These are phyloP conservation scores for Anhinga anhinga DNA, from an alignment of 2,113 vertebrate species.

Conservation along the genomic window DNA sequence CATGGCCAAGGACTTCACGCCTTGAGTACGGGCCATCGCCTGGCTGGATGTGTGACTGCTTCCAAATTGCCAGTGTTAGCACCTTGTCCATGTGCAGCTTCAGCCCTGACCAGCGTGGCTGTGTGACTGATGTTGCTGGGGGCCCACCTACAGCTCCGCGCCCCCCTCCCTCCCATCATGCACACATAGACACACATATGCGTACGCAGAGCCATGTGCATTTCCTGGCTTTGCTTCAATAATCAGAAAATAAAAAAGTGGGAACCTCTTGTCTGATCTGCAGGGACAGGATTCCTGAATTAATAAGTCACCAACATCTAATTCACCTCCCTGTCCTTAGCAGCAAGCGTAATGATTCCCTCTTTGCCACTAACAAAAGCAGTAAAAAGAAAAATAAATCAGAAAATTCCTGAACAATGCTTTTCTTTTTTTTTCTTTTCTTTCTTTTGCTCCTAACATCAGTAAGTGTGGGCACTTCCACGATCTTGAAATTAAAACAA, in stretches of 20 bases:
- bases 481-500: slow-evolving; percentile 6
- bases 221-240: background rate
- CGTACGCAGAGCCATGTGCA: background rate
- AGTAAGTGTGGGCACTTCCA: background rate
- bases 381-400: background rate
- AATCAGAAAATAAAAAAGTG: background rate
- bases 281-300: slow-evolving; percentile 35
- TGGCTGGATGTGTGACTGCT: background rate
- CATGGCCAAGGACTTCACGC: background rate
- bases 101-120: background rate
- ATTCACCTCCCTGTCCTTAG: slow-evolving; percentile 37
- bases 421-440: background rate
- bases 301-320: slow-evolving; percentile 33
- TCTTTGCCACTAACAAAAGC: slow-evolving; percentile 12
- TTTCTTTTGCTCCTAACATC: background rate
- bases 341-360: background rate
- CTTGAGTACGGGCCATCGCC: background rate
- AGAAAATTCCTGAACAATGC: background rate
- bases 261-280: background rate
- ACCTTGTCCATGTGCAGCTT: background rate
- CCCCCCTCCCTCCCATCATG: background rate
- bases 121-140: background rate
- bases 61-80: background rate
- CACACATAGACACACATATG: background rate
- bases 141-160: background rate